Base-by-base conservation (phyloP, 2,888 invertebrate species). In the Lasioglossum pauxillum region DNA sequence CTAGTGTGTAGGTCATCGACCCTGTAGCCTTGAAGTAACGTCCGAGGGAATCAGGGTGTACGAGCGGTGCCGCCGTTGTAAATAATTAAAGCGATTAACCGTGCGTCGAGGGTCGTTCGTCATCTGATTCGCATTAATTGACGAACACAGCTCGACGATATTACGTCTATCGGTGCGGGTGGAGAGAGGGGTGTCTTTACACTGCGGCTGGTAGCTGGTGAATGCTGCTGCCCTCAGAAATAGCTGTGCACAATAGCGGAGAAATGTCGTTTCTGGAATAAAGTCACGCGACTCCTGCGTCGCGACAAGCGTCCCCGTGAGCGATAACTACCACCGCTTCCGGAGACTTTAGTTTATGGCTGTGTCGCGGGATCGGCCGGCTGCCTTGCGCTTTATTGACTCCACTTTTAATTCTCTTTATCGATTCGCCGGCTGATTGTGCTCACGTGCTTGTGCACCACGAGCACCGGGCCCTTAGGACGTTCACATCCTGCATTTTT, bases 211-310 rank as follows among this genome's bases (percentile, higher is more conserved):
- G 57, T 57, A 57, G 57, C n/a, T n/a, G 53, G 35, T 4, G 67
- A 67, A 67, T 10, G 35, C 19, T 67, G 64, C 31, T 38, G 67
- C 49, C 31, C 31, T 5, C 27, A 27, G 38, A 71, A 64, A 75
- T 46, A 69, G 41, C 23, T n/a, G 57, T 49, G 41, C 44, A 76
- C 83, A 49, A 81, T 60, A 88, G 80, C 53, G 78, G 49, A 88
- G 88, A 80, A 80, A 88, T 82, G 84, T 84, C 83, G 84, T 84
- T 82, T 78, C 84, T 78, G 79, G 88, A 87, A 82, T 82, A 87
- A 84, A 88, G 88, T 88, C 88, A 88, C 88, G 88, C 88, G 88
- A 88, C 75, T 82, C 80, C 38, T 75, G 82, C 82, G 85, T 88
- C 82, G 88, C 85, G 88, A 88, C 88, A 88, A 83, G 85, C 84